Base-by-base conservation (phyloP, 2,888 invertebrate genomes). In the Nomada fucata region DNA sequence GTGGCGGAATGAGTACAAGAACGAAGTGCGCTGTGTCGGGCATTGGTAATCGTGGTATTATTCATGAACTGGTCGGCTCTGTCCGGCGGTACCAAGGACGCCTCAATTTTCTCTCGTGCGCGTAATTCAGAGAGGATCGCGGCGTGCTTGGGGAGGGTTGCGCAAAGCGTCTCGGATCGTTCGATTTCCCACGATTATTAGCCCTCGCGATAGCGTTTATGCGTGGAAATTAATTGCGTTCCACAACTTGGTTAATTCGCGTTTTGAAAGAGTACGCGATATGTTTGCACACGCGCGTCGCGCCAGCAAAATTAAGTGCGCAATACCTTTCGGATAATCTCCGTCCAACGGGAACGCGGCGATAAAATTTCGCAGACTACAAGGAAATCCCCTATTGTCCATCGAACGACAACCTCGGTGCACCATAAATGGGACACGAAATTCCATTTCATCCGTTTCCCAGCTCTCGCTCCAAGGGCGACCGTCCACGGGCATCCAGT, bases 391-490 rank as follows among this genome's bases (percentile, higher is more conserved):
- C 11, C 4, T 11, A n/a, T 9, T 29, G 20, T n/a, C 36, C 10
- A 68, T 29, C 11, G 15, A 50, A 26, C 26, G 69, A 0, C 26
- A 20, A 47, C 29, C 26, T 57, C 18, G 44, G 13, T n/a, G 42
- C 29, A 15, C 15, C 42, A 20, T 20, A 60, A 68, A 75, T 23
- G 47, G n/a, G 2, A 42, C 59, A 50, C 20, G 72, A 73, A 73
- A 83, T 65, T 73, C 60, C 60, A 67, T 76, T 68, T 68, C 29
- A 50, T 72, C 61, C 67, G 23, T 67, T 76, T 84, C 42, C 59
- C 55, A 18, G 70, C 29, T 74, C 69, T 73, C 64, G 18, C 63
- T 20, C 23, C n/a, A 52, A 79, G 42, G 59, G 42, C 72, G 52
- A 60, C 23, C 10, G 59, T 78, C 53, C 75, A 2, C 18, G 20